Evolutionary conservation across 2,888 invertebrate species (phyloP).

Genomic region (Brachyopa scutellaris): DNA sequence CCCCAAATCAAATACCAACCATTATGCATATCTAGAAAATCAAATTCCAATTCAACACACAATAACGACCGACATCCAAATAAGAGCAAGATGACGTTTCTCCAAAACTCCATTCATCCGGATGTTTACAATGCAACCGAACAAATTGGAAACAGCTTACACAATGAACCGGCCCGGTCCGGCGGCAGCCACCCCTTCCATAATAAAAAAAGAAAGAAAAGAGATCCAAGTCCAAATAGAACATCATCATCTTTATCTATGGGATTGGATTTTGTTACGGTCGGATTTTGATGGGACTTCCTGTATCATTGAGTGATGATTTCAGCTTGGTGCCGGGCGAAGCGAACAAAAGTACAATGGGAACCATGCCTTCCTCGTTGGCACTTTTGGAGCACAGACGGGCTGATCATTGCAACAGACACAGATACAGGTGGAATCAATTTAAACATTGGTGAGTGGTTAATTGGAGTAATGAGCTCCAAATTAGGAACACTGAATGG

Average conservation of each 20-base stretch:
- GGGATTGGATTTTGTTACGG: constrained; percentile 33
- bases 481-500: not conserved
- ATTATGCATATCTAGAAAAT: constrained; percentile 44
- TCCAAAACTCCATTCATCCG: constrained; percentile 45
- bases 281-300: constrained; percentile 55
- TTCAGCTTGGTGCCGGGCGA: constrained; percentile 10
- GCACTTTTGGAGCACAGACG: not conserved
- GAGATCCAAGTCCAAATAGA: constrained; percentile 46
- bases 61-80: constrained; percentile 25
- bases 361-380: not conserved
- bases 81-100: constrained; percentile 48
- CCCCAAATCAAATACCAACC: constrained; percentile 23
- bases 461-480: constrained; percentile 3
- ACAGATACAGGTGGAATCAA: constrained; percentile 47
- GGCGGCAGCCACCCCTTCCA: constrained; percentile 14
- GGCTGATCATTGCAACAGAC: constrained; percentile 13
- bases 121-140: constrained; percentile 69
- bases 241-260: constrained; percentile 34
- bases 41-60: constrained; percentile 33
- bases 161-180: constrained; percentile 26
- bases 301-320: constrained; percentile 57
- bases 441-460: constrained; percentile 19
- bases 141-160: constrained; percentile 59
- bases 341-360: not conserved
- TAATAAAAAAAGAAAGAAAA: not conserved